These are phyloP conservation scores for Gryllus bimaculatus DNA, from an alignment of 1,140 invertebrate species.

Conservation along the genomic window DNA sequence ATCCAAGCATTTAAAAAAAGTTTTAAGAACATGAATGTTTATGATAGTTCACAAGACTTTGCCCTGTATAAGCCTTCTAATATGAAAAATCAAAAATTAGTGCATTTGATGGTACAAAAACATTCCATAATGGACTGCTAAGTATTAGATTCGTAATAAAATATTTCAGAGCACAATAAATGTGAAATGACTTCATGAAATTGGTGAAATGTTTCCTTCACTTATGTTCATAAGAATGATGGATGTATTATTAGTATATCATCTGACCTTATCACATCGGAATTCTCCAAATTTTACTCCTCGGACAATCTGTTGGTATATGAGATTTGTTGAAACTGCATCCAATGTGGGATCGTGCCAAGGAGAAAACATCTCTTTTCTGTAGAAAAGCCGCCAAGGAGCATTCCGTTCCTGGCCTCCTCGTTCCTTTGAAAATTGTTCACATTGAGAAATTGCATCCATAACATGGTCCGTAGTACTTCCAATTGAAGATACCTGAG, in stretches of 20 bases:
- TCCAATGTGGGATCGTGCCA: conserved; percentile 82
- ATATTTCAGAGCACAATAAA: too few species aligned
- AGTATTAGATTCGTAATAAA: too few species aligned
- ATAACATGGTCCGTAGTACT: conserved; percentile 77
- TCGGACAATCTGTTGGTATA: conserved; percentile 70
- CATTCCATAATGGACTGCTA: too few species aligned
- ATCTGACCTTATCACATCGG: conserved; percentile 57
- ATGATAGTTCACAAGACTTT: too few species aligned
- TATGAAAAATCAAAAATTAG: too few species aligned
- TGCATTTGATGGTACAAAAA: too few species aligned
- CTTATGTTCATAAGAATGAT: too few species aligned
- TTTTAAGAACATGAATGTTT: too few species aligned
- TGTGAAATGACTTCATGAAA: too few species aligned
- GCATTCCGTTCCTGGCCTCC: conserved; percentile 63
- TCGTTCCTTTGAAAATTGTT: conserved; percentile 88
- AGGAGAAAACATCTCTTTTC: conserved; percentile 87
- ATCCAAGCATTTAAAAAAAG: too few species aligned
- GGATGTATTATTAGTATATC: not conserved
- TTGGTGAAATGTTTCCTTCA: too few species aligned
- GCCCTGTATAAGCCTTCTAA: too few species aligned
- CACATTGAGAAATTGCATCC: conserved; percentile 92
- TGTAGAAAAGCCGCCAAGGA: conserved; percentile 66
- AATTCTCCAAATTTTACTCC: conserved; percentile 86
- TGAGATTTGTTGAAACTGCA: conserved; percentile 69
- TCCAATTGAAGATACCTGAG: conserved; percentile 55